Conservation (phyloP, 2,888 invertebrate species). For the Himalopsyche anomala region DNA sequence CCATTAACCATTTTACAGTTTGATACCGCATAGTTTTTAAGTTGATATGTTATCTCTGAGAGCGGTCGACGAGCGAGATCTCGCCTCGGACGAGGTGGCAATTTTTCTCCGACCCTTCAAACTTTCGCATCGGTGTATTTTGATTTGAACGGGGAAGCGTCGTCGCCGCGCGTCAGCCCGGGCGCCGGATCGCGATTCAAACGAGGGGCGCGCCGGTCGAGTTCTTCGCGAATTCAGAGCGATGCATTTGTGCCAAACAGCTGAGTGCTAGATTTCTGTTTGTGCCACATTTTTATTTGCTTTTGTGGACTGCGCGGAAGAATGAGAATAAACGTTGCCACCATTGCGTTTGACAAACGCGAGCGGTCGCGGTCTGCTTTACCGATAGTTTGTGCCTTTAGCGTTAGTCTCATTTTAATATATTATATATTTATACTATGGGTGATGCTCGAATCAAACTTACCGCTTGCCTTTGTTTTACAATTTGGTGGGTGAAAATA, state of each 20-base stretch:
- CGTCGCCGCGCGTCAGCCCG: background rate
- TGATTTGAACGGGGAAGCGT: background rate
- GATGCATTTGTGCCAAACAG: constrained; percentile 37
- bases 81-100: background rate
- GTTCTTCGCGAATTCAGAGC: background rate
- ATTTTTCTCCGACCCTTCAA: too few relatives aligned
- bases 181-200: background rate
- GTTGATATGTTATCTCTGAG: constrained; percentile 50
- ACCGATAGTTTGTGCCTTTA: constrained; percentile 65
- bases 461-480: constrained; percentile 65
- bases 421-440: constrained; percentile 62
- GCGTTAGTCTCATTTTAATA: constrained; percentile 62
- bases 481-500: constrained; percentile 64
- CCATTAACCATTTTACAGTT: constrained; percentile 65
- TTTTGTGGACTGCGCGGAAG: constrained; percentile 31
- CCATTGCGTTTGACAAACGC: constrained; percentile 62
- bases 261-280: constrained; percentile 37
- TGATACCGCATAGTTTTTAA: constrained; percentile 66
- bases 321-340: constrained; percentile 54
- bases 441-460: constrained; percentile 59
- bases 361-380: constrained; percentile 64
- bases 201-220: background rate
- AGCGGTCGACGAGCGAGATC: constrained; percentile 11
- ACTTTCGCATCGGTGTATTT: background rate
- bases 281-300: constrained; percentile 36